These are phyloP conservation scores for Mesoligia furuncula DNA, from an alignment of 2,888 invertebrate species.

Conservation along the genomic window DNA sequence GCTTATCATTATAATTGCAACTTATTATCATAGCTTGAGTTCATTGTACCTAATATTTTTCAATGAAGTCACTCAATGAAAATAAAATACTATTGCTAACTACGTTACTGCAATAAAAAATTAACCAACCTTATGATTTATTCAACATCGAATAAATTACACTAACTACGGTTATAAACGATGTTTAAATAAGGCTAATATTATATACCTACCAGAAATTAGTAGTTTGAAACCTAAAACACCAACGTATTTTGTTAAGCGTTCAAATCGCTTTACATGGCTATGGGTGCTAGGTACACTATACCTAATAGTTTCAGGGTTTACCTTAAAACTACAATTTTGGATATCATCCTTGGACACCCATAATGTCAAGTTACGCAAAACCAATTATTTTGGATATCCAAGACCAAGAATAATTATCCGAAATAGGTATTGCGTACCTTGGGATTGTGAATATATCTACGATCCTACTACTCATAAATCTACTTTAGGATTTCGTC, in stretches of 20 bases:
- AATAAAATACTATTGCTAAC: not conserved
- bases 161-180: not conserved
- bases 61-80: constrained; percentile 5
- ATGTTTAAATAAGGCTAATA: not conserved
- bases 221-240: not conserved
- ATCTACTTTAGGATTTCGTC: constrained; percentile 4
- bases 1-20: constrained; percentile 7
- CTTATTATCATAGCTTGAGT: constrained; percentile 16
- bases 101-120: not conserved
- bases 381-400: not conserved
- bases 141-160: not conserved
- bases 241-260: no score
- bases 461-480: not conserved
- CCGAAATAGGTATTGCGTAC: constrained; percentile 8
- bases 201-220: not conserved
- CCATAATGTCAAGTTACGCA: not conserved
- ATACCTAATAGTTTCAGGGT: not conserved
- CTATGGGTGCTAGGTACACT: no score
- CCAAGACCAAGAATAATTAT: constrained; percentile 17
- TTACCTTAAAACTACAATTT: constrained; percentile 3
- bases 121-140: not conserved
- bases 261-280: no score
- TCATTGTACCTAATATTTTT: not conserved
- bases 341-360: not conserved
- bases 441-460: constrained; percentile 10